Base-by-base conservation (phyloP, 1,140 invertebrate genomes). In the Calliphora vicina region DNA sequence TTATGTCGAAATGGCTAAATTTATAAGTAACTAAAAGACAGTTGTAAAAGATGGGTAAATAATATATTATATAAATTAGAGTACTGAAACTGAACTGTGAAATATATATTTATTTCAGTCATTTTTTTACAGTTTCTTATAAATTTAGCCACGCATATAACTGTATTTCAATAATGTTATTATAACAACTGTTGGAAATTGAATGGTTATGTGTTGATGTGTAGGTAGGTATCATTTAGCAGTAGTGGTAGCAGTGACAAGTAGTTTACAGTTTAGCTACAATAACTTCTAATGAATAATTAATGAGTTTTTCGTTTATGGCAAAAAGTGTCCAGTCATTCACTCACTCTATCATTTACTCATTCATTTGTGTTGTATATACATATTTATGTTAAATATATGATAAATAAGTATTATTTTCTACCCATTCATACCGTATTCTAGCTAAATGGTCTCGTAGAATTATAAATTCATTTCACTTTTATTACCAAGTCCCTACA, bases 231-330 rank as follows among this genome's bases (percentile, higher is more conserved):
- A 57, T 17, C 50, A 57, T 17, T 17, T n/a, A 57, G 50, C 50
- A 57, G 15, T 57, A 57, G 50, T n/a, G 2, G 15, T 57, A 57
- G 50, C 4, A 35, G 35, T 35, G 29, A 8, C 29, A 29, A 35
- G 35, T 57, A n/a, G 50, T 57, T 57, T 15, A n/a, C 13, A 57
- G 50, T 57, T 57, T 57, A 57, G n/a, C 50, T 57, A 67, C 61
- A 67, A 25, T 23, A 67, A 67, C 20, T 67, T 67, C 61, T 23
- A 67, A 67, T 67, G 61, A 67, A 67, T 67, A 67, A 67, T 67
- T 67, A 67, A 67, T 67, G 61, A 67, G 61, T 67, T 67, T 67
- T 67, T 67, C n/a, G 61, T 20, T 20, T 67, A 67, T 2, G 20
- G 61, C 20, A 23, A 67, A 67, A 67, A 23, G 4, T 25, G 20